Evolutionary conservation across 1,140 invertebrate genomes (phyloP).

Genomic region (Vanessa tameamea): DNA sequence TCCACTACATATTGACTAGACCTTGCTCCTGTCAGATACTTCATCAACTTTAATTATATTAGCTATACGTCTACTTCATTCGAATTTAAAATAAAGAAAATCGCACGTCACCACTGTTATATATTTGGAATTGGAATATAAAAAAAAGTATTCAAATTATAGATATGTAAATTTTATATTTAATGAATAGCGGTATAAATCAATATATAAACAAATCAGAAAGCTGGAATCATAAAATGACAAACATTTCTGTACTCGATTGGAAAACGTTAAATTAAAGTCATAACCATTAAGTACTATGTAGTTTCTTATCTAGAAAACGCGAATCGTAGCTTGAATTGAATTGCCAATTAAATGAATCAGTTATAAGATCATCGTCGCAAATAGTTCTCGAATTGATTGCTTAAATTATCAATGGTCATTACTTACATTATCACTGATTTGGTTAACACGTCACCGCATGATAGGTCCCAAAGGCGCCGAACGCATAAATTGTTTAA

Average conservation of each 20-base stretch:
- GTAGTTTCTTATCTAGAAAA: conserved; percentile 37
- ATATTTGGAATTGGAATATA: too few relatives aligned
- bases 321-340: conserved; percentile 39
- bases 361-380: conserved; percentile 62
- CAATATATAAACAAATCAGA: neutral
- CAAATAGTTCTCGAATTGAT: conserved; percentile 62
- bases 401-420: conserved; percentile 57
- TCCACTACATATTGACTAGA: too few relatives aligned
- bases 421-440: conserved; percentile 71
- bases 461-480: conserved; percentile 61
- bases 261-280: conserved; percentile 21
- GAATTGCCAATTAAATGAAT: conserved; percentile 65
- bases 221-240: neutral
- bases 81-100: too few relatives aligned
- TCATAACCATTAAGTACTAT: conserved; percentile 29
- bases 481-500: conserved; percentile 70
- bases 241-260: neutral
- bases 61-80: too few relatives aligned
- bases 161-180: too few relatives aligned
- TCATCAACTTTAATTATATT: too few relatives aligned
- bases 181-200: neutral
- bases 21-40: too few relatives aligned
- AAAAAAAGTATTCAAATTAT: too few relatives aligned
- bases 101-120: too few relatives aligned
- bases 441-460: conserved; percentile 60